Percentiles rank a stretch among this genome's conserved stretches.
phyloP scores from a whole-genome alignment of 2,797 vertebrate species.

The Tauraco hartlaubi region DNA sequence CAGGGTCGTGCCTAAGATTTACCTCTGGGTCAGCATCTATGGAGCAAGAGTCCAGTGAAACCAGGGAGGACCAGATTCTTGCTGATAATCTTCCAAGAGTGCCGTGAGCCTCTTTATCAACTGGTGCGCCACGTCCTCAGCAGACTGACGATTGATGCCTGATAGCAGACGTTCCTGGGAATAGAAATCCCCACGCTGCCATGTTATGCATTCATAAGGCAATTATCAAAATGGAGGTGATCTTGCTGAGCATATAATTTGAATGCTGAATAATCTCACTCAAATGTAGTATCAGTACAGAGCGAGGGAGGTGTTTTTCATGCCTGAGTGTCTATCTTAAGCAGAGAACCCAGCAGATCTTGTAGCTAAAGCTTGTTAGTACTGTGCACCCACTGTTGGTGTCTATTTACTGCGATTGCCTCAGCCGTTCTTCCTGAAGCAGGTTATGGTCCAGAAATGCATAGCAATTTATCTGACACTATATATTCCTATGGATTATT shows the following conservation, averaged over 20 bases:
- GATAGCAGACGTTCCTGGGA: constrained; percentile 61
- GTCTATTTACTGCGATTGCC: background rate
- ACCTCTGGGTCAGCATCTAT: background rate
- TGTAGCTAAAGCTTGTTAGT: background rate
- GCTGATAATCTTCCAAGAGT: background rate
- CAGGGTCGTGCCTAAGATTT: background rate
- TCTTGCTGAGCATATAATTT: constrained; percentile 50
- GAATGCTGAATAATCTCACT: constrained; percentile 50
- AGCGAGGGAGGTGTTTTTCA: background rate
- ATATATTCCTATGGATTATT: background rate
- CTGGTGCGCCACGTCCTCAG: background rate
- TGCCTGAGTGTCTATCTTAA: background rate
- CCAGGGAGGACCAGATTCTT: background rate
- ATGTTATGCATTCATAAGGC: constrained; percentile 66
- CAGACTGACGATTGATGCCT: constrained; percentile 18
- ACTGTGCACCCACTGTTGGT: background rate
- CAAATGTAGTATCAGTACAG: background rate
- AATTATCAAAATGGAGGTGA: constrained; percentile 66
- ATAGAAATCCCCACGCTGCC: constrained; percentile 56
- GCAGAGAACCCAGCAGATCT: background rate
- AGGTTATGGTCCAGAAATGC: background rate
- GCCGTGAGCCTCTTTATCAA: background rate
- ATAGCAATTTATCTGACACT: background rate
- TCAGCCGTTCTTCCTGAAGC: background rate
- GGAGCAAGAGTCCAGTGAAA: background rate